Evolutionary conservation across 2,888 invertebrate species (phyloP).

Genomic region (Drosophila melanosoma): DNA sequence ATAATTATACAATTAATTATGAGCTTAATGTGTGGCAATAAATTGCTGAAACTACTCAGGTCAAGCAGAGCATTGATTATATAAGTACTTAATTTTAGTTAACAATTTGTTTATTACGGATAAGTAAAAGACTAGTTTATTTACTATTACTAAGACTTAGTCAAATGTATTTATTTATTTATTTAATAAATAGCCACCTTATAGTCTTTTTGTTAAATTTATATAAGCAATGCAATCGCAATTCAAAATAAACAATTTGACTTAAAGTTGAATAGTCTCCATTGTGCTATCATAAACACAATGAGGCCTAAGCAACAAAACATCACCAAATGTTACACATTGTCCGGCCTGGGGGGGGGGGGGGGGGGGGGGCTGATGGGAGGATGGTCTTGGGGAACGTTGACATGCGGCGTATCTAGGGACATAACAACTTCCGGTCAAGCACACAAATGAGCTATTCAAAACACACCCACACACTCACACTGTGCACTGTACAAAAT

Average conservation of each 20-base stretch:
- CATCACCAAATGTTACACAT: constrained; percentile 12
- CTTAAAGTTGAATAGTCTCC: constrained; percentile 19
- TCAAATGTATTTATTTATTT: not conserved
- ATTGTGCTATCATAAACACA: constrained; percentile 1
- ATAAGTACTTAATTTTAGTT: not conserved
- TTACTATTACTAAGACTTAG: not conserved
- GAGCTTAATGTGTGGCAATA: constrained; percentile 21
- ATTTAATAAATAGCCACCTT: not conserved
- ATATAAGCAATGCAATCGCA: not conserved
- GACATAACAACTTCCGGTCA: constrained; percentile 61
- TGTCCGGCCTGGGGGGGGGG: not conserved
- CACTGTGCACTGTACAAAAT: constrained; percentile 16
- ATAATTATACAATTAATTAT: constrained; percentile 49
- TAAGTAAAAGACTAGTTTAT: not conserved
- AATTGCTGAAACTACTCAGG: constrained; percentile 9
- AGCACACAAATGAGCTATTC: constrained; percentile 65
- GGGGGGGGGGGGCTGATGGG: not conserved
- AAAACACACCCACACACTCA: constrained; percentile 24
- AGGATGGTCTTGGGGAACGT: not conserved
- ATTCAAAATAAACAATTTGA: constrained; percentile 7
- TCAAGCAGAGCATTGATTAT: not conserved
- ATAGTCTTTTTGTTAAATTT: not conserved
- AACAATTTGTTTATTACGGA: not conserved
- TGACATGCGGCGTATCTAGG: constrained; percentile 38
- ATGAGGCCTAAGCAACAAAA: constrained; percentile 8